These are phyloP conservation scores for Ispidina picta DNA, from an alignment of 2,797 vertebrate species.

Conservation along the genomic window DNA sequence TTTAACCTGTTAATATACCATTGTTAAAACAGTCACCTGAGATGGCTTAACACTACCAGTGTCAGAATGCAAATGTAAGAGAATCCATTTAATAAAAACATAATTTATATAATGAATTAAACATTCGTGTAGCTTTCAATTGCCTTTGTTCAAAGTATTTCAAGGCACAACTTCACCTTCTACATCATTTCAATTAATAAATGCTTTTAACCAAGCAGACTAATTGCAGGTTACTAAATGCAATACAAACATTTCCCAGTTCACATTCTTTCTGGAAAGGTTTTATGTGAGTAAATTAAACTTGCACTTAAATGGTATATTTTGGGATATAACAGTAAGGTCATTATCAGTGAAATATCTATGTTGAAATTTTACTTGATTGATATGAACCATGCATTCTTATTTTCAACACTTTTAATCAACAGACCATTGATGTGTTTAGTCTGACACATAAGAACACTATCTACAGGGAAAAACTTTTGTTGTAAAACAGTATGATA, in stretches of 20 bases:
- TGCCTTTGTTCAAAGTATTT: conserved; percentile 4
- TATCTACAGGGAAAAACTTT: background rate
- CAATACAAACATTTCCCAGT: background rate
- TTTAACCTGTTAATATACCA: background rate
- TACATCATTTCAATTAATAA: conserved; percentile 6
- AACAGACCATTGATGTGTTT: background rate
- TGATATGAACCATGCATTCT: background rate
- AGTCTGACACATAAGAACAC: background rate
- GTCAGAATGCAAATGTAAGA: conserved; percentile 15
- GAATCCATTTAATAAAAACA: conserved; percentile 34
- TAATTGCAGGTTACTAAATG: background rate
- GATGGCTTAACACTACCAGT: background rate
- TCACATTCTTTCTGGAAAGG: background rate
- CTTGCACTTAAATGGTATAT: background rate
- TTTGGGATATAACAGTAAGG: background rate
- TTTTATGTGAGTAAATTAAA: background rate
- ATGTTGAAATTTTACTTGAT: background rate
- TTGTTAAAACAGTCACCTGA: background rate
- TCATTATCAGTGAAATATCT: background rate
- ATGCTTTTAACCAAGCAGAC: conserved; percentile 15
- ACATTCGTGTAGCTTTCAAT: conserved; percentile 4
- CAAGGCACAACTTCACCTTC: background rate
- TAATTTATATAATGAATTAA: conserved; percentile 35
- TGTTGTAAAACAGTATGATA: background rate
- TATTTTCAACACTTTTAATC: background rate